These are phyloP conservation scores for Onychomys leucogaster DNA, from an alignment of 2,797 vertebrate genomes.

Conservation along the genomic window DNA sequence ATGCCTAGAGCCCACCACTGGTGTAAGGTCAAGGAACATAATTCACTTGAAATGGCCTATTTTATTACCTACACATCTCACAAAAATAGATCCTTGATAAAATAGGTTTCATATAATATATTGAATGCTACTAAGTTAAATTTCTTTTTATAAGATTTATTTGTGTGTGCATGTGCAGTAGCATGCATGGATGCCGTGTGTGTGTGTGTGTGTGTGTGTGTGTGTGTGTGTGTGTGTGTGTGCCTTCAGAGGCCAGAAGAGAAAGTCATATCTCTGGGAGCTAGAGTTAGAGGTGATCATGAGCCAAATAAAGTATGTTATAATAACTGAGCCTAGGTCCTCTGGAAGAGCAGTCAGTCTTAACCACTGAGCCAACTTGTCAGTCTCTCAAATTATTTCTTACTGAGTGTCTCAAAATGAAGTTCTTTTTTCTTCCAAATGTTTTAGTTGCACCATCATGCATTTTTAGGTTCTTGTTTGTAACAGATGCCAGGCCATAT, in stretches of 20 bases:
- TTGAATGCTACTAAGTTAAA: not conserved
- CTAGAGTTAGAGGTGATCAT: not conserved
- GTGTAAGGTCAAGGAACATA: not conserved
- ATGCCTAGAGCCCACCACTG: not conserved
- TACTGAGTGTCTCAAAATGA: constrained; percentile 24
- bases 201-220: not conserved
- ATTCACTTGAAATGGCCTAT: not conserved
- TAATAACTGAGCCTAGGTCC: not conserved
- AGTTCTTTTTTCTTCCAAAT: not conserved
- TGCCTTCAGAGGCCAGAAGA: not conserved
- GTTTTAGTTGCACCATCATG: constrained; percentile 36
- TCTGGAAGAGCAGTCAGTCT: not conserved
- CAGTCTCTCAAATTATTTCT: not conserved
- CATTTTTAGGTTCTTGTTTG: constrained; percentile 59
- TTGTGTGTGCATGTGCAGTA: not conserved
- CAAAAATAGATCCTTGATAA: not conserved
- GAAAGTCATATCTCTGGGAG: not conserved
- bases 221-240: not conserved
- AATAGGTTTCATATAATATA: not conserved
- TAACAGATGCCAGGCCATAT: constrained; percentile 50
- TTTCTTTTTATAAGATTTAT: not conserved
- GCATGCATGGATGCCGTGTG: accelerated
- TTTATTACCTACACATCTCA: not conserved
- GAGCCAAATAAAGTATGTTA: not conserved
- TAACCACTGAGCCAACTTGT: not conserved